Base-by-base conservation (phyloP, 2,113 vertebrate species). In the Thermophis baileyi region DNA sequence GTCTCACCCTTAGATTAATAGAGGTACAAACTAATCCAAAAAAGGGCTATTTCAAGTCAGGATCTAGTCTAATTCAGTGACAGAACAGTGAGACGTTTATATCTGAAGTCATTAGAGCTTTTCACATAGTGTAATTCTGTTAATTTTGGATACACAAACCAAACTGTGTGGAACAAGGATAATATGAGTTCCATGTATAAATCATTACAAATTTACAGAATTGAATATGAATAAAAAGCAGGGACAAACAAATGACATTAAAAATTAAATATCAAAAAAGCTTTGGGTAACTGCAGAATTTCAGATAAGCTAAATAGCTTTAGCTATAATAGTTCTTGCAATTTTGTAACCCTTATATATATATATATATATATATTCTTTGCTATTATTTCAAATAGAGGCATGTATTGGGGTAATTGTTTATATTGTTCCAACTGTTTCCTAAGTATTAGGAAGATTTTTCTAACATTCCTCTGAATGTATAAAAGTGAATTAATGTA, bases 41-140 rank as follows among this genome's bases (percentile, higher is more conserved):
- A 63, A 35, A 35, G 35, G 6, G n/a, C n/a, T 81, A 40, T 3
- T 81, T 20, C n/a, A 74, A 18, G 1, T 69, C 30, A 69, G 63
- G 30, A 69, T 6, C 63, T 69, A 69, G 2, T 18, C 30, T 35
- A 35, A 74, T 35, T 74, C 63, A 74, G 63, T 74, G 63, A 16
- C 63, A 74, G 12, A 74, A 74, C 1, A 35, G n/a, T 74, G 14
- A 74, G n/a, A 35, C n/a, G 2, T 51, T 88, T 47, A 30, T n/a
- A 55, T 86, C 8, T 12, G 0, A 9, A 40, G 10, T 27, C 91
- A 91, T 0, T 81, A 51, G 89, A 18, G 44, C 81, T 93, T 94
- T 93, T 87, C 87, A 86, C 24, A 24, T 85, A 0, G 93, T 94
- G 93, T 85, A 91, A 92, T 92, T 95, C 27, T 91, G 3, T 94